Conservation (phyloP, 2,113 vertebrate genomes). For the Casuarius casuarius region DNA sequence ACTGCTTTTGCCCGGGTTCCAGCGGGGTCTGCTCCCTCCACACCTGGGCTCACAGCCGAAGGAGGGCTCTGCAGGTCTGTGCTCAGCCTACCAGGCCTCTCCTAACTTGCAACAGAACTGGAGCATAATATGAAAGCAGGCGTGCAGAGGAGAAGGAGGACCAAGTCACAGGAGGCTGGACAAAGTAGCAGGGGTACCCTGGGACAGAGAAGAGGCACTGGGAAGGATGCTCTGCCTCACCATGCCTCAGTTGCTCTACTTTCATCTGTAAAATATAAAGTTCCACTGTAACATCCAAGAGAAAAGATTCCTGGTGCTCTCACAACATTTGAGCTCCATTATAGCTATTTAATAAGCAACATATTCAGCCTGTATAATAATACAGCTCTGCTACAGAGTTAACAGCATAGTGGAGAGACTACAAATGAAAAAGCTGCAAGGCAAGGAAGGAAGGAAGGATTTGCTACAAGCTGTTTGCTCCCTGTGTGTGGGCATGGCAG, state of each 20-base stretch:
- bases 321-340: background rate
- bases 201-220: background rate
- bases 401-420: background rate
- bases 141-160: background rate
- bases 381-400: background rate
- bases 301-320: background rate
- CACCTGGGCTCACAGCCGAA: rapidly evolving
- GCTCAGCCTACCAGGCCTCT: background rate
- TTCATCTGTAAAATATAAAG: background rate
- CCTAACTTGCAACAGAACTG: background rate
- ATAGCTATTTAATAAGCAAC: background rate
- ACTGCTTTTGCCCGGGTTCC: rapidly evolving
- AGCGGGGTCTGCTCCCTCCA: background rate
- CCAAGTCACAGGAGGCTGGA: background rate
- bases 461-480: background rate
- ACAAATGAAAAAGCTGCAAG: background rate
- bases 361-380: background rate
- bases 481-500: rapidly evolving
- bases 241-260: background rate
- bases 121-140: background rate
- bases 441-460: background rate
- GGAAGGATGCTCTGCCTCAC: background rate
- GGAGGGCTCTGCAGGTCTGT: background rate
- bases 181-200: background rate
- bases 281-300: background rate